Evolutionary conservation across 2,113 vertebrate species (phyloP).

Genomic region (Baryphthengus martii): DNA sequence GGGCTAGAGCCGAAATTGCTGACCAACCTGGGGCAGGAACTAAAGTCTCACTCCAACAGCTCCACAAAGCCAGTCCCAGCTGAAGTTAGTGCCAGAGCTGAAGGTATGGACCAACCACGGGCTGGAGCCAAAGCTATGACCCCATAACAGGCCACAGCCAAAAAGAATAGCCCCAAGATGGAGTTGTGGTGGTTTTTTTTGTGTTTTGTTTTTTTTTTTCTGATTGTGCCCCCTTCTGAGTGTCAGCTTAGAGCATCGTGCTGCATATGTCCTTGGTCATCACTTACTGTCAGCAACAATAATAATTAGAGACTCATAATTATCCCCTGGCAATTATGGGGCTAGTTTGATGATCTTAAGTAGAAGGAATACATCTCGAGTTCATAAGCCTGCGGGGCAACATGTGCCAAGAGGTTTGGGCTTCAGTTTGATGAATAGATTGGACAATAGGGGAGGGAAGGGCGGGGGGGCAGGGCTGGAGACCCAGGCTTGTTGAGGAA

Average conservation of each 20-base stretch:
- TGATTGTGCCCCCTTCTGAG: background rate
- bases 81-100: background rate
- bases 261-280: background rate
- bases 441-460: background rate
- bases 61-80: background rate
- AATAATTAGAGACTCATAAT: slow-evolving; percentile 43
- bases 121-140: no score
- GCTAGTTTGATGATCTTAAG: slow-evolving; percentile 17
- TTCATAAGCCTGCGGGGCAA: slow-evolving; percentile 9
- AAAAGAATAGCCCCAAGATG: no score
- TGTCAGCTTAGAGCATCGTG: background rate
- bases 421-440: background rate
- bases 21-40: no score
- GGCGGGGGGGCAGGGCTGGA: background rate
- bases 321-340: slow-evolving; percentile 34
- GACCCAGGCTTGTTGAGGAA: background rate
- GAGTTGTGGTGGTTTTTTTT: no score
- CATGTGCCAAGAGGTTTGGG: background rate
- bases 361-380: slow-evolving; percentile 38
- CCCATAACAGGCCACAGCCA: no score
- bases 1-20: no score
- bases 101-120: no score
- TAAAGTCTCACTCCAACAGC: no score
- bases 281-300: background rate
- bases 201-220: no score